A percentile compares a stretch with the other conserved stretches of the same genome.
These are phyloP conservation scores for Pluvialis apricaria DNA, from an alignment of 2,113 vertebrate genomes.

Conservation along the genomic window DNA sequence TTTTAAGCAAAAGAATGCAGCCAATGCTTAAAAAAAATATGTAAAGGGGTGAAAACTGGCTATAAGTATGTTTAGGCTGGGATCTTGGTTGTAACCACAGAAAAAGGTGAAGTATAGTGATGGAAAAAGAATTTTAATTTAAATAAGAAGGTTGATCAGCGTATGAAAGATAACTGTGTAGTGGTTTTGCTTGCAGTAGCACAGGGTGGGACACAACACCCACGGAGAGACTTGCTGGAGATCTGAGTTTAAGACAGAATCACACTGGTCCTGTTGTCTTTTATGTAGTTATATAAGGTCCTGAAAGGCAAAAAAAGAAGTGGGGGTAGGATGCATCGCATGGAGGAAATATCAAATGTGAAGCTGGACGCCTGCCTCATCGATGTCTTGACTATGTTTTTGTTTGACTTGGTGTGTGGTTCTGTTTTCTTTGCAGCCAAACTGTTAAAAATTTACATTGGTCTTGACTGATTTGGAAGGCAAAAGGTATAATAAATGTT, in stretches of 20 bases:
- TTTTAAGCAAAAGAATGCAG: neutral
- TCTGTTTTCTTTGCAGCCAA: neutral
- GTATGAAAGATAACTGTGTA: neutral
- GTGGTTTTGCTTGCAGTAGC: neutral
- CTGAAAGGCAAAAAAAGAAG: neutral
- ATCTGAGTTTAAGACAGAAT: neutral
- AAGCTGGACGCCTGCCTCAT: slow-evolving; percentile 2
- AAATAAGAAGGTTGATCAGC: neutral
- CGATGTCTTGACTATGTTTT: neutral
- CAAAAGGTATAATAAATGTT: neutral
- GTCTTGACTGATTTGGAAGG: neutral
- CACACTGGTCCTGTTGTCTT: neutral
- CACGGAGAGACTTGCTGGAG: neutral
- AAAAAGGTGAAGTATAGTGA: neutral
- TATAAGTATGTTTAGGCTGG: neutral
- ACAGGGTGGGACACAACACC: neutral
- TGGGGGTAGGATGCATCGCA: neutral
- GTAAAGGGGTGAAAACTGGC: neutral
- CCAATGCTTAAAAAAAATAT: neutral
- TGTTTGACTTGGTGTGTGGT: neutral
- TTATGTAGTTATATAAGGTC: neutral
- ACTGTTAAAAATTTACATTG: neutral
- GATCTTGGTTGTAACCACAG: neutral
- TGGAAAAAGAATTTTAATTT: neutral
- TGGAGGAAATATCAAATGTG: neutral